Conservation (phyloP, 2,888 invertebrate species). For the Nineta flava region DNA sequence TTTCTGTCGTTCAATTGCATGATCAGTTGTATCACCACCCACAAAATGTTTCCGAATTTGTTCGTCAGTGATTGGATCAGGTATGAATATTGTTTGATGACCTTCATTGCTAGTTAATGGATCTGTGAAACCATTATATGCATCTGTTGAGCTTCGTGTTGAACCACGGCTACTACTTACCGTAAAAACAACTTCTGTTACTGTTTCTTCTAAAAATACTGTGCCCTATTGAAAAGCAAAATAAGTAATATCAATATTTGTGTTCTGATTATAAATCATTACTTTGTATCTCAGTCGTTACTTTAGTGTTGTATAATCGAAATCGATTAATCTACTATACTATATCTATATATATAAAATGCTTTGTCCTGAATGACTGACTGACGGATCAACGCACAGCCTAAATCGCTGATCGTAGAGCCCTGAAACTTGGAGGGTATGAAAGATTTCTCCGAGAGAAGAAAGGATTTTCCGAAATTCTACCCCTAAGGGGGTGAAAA, state of each 20-base stretch:
- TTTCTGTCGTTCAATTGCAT: constrained; percentile 3
- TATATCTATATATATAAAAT: no score
- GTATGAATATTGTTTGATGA: not conserved
- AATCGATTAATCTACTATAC: not conserved
- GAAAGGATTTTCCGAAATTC: no score
- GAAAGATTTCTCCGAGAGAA: no score
- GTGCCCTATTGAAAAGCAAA: not conserved
- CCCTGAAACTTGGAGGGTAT: no score
- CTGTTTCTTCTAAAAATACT: constrained; percentile 17
- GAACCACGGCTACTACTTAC: constrained; percentile 22
- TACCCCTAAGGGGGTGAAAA: no score
- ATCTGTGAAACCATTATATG: not conserved
- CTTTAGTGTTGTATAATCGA: no score
- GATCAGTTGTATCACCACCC: not conserved
- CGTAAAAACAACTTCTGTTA: constrained; percentile 24
- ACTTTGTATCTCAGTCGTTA: no score
- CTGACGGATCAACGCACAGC: no score
- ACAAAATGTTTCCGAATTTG: not conserved
- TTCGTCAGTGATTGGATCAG: not conserved
- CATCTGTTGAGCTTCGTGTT: not conserved
- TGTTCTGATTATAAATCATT: no score
- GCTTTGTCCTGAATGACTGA: no score
- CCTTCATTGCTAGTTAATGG: constrained; percentile 9
- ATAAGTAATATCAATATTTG: no score
- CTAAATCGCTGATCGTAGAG: no score